Conservation (phyloP, 2,113 vertebrate genomes). For the Ellobius talpinus region DNA sequence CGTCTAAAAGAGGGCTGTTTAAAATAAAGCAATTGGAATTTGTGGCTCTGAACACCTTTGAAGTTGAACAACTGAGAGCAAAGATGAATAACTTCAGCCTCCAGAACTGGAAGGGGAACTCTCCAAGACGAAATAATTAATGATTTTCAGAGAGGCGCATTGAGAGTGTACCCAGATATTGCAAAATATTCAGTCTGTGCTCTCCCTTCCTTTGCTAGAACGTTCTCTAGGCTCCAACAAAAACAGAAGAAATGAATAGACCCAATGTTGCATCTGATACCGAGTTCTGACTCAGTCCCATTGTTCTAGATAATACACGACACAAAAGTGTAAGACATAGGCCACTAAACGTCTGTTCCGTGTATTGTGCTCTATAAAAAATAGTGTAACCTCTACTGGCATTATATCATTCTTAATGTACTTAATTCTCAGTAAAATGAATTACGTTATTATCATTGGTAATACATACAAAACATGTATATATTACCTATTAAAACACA, state of each 20-base stretch:
- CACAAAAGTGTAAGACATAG: conserved; percentile 37
- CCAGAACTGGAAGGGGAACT: conserved; percentile 66
- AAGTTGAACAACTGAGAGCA: conserved; percentile 15
- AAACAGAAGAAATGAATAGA: conserved; percentile 70
- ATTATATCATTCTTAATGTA: background rate
- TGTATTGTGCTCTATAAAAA: background rate
- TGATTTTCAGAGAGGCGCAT: conserved; percentile 72
- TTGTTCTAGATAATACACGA: conserved; percentile 65
- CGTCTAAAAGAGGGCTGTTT: conserved; percentile 2
- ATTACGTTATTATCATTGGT: background rate
- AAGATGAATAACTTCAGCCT: conserved; percentile 25
- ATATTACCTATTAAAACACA: background rate
- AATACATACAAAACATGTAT: background rate
- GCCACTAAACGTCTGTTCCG: background rate
- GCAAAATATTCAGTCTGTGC: conserved; percentile 61
- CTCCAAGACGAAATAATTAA: conserved; percentile 76
- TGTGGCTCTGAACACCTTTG: background rate
- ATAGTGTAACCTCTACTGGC: background rate
- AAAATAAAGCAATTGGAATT: background rate
- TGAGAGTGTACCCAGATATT: conserved; percentile 72
- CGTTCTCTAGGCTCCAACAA: conserved; percentile 66
- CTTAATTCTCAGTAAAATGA: conserved; percentile 16
- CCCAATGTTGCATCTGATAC: conserved; percentile 66
- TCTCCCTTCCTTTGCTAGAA: conserved; percentile 62
- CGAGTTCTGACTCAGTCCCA: conserved; percentile 69